Evolutionary conservation across 2,113 vertebrate species (phyloP), one percentile per base, ranked within the genome.

Genomic region (Epinephelus moara): DNA sequence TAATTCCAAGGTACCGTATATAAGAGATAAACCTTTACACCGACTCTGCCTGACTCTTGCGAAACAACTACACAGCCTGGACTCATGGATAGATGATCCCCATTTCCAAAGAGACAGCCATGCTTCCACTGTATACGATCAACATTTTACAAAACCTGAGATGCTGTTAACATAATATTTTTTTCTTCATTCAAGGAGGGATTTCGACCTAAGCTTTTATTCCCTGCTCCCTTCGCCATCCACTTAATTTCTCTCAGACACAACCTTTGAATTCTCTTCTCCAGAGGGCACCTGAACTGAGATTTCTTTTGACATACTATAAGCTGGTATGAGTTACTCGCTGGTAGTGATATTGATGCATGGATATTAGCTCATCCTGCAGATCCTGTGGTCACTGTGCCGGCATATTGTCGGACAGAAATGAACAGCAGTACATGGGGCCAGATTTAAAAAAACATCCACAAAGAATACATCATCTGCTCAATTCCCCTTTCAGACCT

Each of bases 391-490:
- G 75, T 73, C 56, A 79, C 64, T 45, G 63, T 68, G 69, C 27
- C 10, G 2, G 45, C 37, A 64, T 80, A 30, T 85, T 76, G 37
- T 83, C 74, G 71, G 53, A 80, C 37, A 3, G 52, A 81, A 75
- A 75, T 61, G 64, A 85, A 82, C 61, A 66, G 53, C 73, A 72
- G 56, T 7, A 30, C 11, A 68, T 19, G 5, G 7, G 30, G 30
- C 49, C 19, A 50, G 59, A 37, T 87, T 52, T n/a, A 21, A 49
- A 76, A 80, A 49, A 1, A 74, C 15, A 56, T 70, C 53, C 33
- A 81, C 14, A 63, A 68, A 76, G 52, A 73, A 81, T 42, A 57
- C 37, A 79, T 81, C 50, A 84, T 80, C 77, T 70, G 27, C 84
- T 81, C 53, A 47, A 4, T 62, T 72, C 37, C 61, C 50, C 62